Conservation (phyloP, 1,140 invertebrate genomes). For the Myzus persicae region DNA sequence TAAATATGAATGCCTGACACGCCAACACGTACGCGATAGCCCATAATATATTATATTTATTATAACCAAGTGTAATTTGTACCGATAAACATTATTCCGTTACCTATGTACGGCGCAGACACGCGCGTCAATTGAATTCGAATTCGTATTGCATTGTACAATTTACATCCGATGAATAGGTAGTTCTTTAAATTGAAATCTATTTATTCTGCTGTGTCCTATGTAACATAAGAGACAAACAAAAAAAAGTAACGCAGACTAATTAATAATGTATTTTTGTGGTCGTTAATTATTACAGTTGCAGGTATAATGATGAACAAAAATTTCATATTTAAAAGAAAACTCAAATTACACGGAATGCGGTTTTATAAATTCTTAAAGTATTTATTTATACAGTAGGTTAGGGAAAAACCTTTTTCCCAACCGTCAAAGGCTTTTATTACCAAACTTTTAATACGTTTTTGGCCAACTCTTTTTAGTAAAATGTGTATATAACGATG, state of each 20-base stretch:
- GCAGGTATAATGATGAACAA: neutral
- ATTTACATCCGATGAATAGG: no score
- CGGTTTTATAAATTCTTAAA: neutral
- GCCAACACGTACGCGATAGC: neutral
- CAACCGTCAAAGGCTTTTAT: neutral
- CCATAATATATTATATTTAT: neutral
- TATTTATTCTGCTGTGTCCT: neutral
- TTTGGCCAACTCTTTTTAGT: neutral
- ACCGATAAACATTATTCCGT: neutral
- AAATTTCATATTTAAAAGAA: neutral
- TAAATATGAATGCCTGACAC: neutral
- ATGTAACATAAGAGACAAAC: neutral
- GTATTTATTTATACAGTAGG: neutral
- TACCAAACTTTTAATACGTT: neutral
- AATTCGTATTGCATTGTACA: no score
- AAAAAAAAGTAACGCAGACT: neutral
- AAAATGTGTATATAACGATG: no score
- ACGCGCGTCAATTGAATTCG: neutral
- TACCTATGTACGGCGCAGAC: neutral
- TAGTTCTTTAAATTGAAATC: neutral
- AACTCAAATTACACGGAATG: neutral
- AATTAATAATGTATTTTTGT: no score
- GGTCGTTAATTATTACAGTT: no score
- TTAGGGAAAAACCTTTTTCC: neutral
- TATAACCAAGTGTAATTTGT: neutral